A percentile compares a stretch with the other conserved stretches of the same genome.
These are phyloP conservation scores for Oppia nitens DNA, from an alignment of 1,140 invertebrate species.

Conservation along the genomic window DNA sequence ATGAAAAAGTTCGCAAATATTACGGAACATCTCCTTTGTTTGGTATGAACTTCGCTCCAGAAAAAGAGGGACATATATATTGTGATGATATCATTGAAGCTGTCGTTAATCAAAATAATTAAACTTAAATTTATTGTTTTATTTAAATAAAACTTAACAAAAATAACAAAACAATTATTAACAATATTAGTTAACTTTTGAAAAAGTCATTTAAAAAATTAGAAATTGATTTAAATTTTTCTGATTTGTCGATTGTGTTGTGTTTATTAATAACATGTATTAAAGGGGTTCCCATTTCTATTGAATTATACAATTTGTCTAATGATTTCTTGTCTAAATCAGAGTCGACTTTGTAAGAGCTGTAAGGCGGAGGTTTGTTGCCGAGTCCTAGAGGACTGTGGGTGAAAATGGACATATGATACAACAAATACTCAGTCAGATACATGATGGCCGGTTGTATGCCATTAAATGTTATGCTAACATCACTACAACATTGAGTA, in stretches of 20 bases:
- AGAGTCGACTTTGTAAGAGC: not conserved
- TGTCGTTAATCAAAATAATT: not conserved
- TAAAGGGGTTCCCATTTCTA: not conserved
- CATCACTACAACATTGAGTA: constrained; percentile 32
- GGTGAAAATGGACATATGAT: constrained; percentile 20
- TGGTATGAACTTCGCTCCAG: not conserved
- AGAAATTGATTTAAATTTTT: not conserved
- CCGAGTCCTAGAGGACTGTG: constrained; percentile 15
- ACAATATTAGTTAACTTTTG: not conserved
- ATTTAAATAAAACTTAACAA: too few relatives aligned
- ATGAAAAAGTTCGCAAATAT: not conserved
- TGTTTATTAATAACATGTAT: not conserved
- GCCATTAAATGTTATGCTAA: constrained; percentile 32
- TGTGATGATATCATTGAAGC: constrained; percentile 7
- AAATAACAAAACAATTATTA: not conserved
- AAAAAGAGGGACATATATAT: not conserved
- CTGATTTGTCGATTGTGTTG: not conserved
- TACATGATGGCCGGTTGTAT: constrained; percentile 29
- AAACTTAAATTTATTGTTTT: too few relatives aligned
- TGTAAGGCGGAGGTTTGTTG: not conserved
- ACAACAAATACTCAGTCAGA: constrained; percentile 21
- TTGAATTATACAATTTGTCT: not conserved
- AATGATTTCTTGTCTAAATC: not conserved
- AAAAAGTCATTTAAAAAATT: not conserved
- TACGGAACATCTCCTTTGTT: constrained; percentile 8